Base-by-base conservation (phyloP, 2,797 vertebrate genomes). In the Anguilla anguilla region DNA sequence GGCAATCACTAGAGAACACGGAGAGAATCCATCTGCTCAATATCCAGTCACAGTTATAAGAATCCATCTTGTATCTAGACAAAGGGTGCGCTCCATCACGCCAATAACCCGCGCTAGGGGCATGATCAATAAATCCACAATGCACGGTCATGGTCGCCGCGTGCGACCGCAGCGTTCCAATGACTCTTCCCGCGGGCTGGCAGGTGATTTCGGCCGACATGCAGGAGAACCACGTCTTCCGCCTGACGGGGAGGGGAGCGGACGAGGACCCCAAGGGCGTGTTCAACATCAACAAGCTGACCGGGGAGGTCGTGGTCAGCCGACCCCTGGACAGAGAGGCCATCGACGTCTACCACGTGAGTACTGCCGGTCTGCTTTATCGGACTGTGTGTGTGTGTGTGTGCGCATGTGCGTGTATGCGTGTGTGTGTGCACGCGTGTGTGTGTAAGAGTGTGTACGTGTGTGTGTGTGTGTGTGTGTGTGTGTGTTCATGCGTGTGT, bases 191-290 rank as follows among this genome's bases (percentile, higher is more conserved):
- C 55, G 35, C 35, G 84, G 59, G 35, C 3, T 83, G n/a, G 57
- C 94, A 99, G 98, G 97, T 99, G 86, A 96, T 99, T 89, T 96
- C 97, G n/a, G 93, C 94, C 2, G 97, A 97, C 89, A 95, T 94
- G 91, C 92, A 95, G 0, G 95, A 96, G 51, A 96, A 96, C 92
- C 97, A 97, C 81, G 97, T 97, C 91, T 99, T 99, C 90, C 96
- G 96, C n/a, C 96, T 99, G 93, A 97, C 95, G 13, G 98, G 98
- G 2, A 97, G 94, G 11, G 98, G 98, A 49, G 97, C 97, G 9
- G 98, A 99, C 94, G 97, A 96, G 93, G 97, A 99, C 82, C 98
- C 98, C 31, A 98, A 95, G 93, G 98, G 97, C 88, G 93, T 97
- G 90, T 99, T 99, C 94, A 96, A 93, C 92, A 99, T 99, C 93